Conservation (phyloP, 1,140 invertebrate species). For the Psilanteris sp. region DNA sequence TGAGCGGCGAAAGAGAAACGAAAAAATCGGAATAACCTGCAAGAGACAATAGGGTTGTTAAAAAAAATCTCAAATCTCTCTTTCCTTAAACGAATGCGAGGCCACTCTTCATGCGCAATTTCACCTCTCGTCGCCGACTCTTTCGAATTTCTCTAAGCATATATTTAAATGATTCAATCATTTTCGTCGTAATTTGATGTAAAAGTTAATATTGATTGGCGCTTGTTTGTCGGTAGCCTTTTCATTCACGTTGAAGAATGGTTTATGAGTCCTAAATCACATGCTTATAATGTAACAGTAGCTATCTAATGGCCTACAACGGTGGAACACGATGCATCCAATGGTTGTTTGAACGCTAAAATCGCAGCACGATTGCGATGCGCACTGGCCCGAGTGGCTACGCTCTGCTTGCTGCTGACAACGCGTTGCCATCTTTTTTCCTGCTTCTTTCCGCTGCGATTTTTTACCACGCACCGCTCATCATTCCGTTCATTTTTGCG, state of each 20-base stretch:
- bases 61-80: no score
- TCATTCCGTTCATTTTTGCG: not conserved
- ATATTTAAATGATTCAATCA: constrained; percentile 21
- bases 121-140: constrained; percentile 7
- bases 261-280: constrained; percentile 40
- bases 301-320: constrained; percentile 33
- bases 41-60: no score
- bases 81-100: no score
- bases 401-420: constrained; percentile 76
- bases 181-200: not conserved
- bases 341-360: constrained; percentile 62
- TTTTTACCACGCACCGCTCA: constrained; percentile 34
- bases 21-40: no score
- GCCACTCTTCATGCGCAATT: no score
- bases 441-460: constrained; percentile 18
- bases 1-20: no score
- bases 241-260: constrained; percentile 17
- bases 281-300: constrained; percentile 31
- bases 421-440: constrained; percentile 70
- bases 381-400: constrained; percentile 75
- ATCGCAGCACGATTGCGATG: constrained; percentile 73
- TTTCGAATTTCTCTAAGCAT: not conserved
- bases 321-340: constrained; percentile 33
- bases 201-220: no score
- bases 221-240: constrained; percentile 3